Percentiles rank a stretch among this genome's conserved stretches.
Conservation (phyloP, 2,113 vertebrate genomes). For the Cebus imitator region DNA sequence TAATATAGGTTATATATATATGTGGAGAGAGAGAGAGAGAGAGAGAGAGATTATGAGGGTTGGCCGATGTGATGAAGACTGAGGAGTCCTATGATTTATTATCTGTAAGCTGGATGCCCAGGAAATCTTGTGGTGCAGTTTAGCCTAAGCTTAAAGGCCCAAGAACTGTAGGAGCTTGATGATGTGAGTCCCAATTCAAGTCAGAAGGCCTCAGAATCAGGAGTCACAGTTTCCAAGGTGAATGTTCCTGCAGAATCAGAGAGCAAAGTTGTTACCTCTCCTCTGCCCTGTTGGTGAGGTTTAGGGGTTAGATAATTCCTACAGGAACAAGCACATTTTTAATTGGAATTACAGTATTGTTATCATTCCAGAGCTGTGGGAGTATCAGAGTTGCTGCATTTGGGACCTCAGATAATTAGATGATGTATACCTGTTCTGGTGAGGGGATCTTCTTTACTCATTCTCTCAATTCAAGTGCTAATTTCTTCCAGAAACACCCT, state of each 20-base stretch:
- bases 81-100: neutral
- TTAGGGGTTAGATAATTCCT: constrained; percentile 29
- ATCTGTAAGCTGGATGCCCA: neutral
- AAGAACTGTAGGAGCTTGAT: neutral
- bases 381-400: constrained; percentile 12
- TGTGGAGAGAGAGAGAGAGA: too few relatives aligned
- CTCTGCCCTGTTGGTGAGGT: neutral
- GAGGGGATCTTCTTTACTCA: neutral
- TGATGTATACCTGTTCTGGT: too few relatives aligned
- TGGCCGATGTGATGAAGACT: neutral
- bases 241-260: neutral
- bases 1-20: too few relatives aligned
- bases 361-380: constrained; percentile 11
- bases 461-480: neutral
- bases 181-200: neutral
- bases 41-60: neutral
- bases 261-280: neutral
- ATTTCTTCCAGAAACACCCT: neutral
- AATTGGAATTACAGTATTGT: constrained; percentile 45
- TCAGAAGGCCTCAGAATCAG: neutral
- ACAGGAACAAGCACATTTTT: constrained; percentile 34
- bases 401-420: too few relatives aligned
- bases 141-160: neutral
- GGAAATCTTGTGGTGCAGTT: neutral
- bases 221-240: neutral